These are phyloP conservation scores for Trichomalopsis sarcophagae DNA, from an alignment of 1,140 invertebrate genomes.

Conservation along the genomic window DNA sequence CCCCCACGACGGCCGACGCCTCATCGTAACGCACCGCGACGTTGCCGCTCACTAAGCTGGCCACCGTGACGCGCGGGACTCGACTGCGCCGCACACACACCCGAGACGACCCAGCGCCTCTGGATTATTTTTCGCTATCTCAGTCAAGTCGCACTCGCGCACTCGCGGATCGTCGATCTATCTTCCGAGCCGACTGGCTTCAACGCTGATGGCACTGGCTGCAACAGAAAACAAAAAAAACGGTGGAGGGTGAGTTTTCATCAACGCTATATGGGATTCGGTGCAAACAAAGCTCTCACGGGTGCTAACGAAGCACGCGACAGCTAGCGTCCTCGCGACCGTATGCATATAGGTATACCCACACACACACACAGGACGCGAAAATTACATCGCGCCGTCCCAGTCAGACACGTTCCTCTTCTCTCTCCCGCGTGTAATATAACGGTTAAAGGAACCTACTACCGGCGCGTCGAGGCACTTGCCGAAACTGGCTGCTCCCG, in stretches of 20 bases:
- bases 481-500: neutral
- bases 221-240: neutral
- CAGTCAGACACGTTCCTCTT: neutral
- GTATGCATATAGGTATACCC: too few relatives aligned
- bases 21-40: slow-evolving; percentile 73
- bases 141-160: neutral
- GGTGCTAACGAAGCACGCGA: slow-evolving; percentile 25
- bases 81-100: neutral
- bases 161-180: neutral
- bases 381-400: neutral
- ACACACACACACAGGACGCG: too few relatives aligned
- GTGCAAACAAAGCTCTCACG: neutral
- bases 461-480: neutral
- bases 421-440: neutral
- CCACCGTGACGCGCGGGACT: slow-evolving; percentile 71
- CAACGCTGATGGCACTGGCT: neutral
- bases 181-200: neutral
- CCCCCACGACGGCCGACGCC: slow-evolving; percentile 68
- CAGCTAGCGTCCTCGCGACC: neutral
- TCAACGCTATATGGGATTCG: too few relatives aligned
- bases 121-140: neutral
- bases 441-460: neutral
- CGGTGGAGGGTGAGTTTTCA: too few relatives aligned
- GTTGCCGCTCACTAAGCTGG: slow-evolving; percentile 72
- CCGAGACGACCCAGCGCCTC: neutral